Percentiles rank a stretch among this genome's conserved stretches.
These are phyloP conservation scores for Patiria miniata DNA, from an alignment of 35 echinoderm and acorn worm species.

Conservation along the genomic window DNA sequence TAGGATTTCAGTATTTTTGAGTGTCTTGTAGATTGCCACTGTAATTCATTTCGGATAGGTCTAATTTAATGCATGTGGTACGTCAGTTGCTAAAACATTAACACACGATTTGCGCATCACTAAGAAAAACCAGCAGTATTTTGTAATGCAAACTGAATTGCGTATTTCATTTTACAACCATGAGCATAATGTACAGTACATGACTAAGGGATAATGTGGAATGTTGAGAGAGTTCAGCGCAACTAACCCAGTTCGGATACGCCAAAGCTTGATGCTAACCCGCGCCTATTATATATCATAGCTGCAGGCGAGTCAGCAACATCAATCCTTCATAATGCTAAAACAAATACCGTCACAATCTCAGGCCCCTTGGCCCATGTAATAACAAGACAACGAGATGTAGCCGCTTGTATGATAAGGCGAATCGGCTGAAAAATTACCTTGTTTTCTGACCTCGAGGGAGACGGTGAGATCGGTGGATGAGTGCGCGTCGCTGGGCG, in stretches of 20 bases:
- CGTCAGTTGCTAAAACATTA: too few species aligned
- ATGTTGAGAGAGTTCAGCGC: not conserved
- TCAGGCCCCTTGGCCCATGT: constrained; percentile 1
- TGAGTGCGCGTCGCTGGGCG: not conserved
- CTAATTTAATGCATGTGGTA: too few species aligned
- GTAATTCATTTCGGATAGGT: too few species aligned
- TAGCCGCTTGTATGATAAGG: constrained; percentile 2
- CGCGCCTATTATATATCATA: constrained; percentile 7
- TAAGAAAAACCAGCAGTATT: too few species aligned
- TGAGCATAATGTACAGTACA: too few species aligned
- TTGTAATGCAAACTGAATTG: too few species aligned
- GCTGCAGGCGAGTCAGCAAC: not conserved
- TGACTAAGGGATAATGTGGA: too few species aligned
- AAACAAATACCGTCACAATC: constrained; percentile 17
- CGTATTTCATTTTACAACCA: too few species aligned
- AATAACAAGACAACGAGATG: constrained; percentile 29
- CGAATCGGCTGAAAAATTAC: constrained; percentile 25
- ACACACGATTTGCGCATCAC: too few species aligned
- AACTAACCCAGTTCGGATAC: not conserved
- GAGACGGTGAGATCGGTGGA: not conserved
- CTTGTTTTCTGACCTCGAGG: constrained; percentile 21
- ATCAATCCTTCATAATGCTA: constrained; percentile 27
- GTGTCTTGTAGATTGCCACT: too few species aligned
- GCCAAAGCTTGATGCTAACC: not conserved
- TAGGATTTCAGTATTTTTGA: too few species aligned